phyloP scores from a whole-genome alignment of 2,888 invertebrate species.

The Oithona nana region DNA sequence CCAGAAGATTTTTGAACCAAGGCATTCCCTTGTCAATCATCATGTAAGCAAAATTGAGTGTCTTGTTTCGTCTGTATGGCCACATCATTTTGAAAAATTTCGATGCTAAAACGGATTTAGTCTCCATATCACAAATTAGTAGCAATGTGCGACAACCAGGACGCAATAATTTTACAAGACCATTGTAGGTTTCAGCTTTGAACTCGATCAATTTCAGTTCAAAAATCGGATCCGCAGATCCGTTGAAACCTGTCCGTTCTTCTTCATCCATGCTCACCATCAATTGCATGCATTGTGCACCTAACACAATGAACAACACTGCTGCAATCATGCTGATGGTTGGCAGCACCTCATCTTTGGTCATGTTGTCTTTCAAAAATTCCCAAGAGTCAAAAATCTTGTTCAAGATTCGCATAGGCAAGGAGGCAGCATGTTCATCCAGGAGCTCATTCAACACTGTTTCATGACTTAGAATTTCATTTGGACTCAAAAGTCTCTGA shows the following conservation, averaged over 20 bases:
- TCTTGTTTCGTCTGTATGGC: conserved; percentile 88
- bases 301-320: conserved; percentile 51
- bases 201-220: conserved; percentile 74
- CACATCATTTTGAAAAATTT: conserved; percentile 82
- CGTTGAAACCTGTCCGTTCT: too few species aligned
- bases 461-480: conserved; percentile 19
- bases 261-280: conserved; percentile 46
- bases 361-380: neutral
- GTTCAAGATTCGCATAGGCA: conserved; percentile 46
- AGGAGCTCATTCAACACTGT: conserved; percentile 41
- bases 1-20: conserved; percentile 80
- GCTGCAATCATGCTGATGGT: conserved; percentile 56
- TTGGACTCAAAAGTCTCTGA: conserved; percentile 19
- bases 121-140: conserved; percentile 68
- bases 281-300: conserved; percentile 69
- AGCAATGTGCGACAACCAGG: conserved; percentile 88
- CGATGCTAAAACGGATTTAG: conserved; percentile 62
- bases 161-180: conserved; percentile 70
- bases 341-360: conserved; percentile 50
- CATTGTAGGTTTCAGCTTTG: conserved; percentile 82
- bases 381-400: conserved; percentile 29
- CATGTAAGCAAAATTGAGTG: conserved; percentile 81
- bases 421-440: conserved; percentile 56
- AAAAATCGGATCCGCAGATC: neutral
- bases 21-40: conserved; percentile 64